These are phyloP conservation scores for Etia nguti DNA, from an alignment of 2,113 vertebrate genomes.

Conservation along the genomic window DNA sequence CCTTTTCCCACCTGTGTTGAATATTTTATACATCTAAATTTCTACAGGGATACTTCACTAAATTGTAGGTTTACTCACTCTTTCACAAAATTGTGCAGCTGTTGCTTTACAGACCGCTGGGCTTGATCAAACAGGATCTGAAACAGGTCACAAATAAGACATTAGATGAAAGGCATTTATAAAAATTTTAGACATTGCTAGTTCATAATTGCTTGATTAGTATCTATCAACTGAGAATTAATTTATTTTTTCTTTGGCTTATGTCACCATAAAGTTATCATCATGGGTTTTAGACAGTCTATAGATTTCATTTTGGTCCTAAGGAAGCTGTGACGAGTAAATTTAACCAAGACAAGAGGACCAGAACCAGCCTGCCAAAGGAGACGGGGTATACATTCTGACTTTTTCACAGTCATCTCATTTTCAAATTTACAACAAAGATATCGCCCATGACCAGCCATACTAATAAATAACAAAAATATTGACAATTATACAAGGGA, in stretches of 20 bases:
- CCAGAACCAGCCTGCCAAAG: neutral
- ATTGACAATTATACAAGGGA: rapidly evolving
- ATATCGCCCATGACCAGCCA: neutral
- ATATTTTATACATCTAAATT: neutral
- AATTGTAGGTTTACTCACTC: constrained; percentile 80
- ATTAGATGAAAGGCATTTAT: neutral
- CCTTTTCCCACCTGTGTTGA: neutral
- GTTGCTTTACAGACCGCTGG: constrained; percentile 92
- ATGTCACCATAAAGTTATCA: neutral
- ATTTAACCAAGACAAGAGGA: rapidly evolving
- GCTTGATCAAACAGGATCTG: constrained; percentile 98
- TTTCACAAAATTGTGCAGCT: constrained; percentile 94
- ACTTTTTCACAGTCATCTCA: neutral
- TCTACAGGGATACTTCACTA: neutral
- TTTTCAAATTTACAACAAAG: rapidly evolving
- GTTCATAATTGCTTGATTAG: neutral
- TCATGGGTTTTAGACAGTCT: rapidly evolving
- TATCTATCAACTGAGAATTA: neutral
- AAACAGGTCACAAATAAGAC: neutral
- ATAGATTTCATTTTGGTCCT: rapidly evolving
- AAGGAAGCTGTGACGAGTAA: neutral
- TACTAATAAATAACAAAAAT: neutral
- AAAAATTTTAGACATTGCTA: neutral
- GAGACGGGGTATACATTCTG: rapidly evolving
- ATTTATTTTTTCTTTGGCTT: neutral